A percentile compares a stretch with the other conserved stretches of the same genome.
Conservation (phyloP, 2,113 vertebrate genomes). For the Gobio gobio region DNA sequence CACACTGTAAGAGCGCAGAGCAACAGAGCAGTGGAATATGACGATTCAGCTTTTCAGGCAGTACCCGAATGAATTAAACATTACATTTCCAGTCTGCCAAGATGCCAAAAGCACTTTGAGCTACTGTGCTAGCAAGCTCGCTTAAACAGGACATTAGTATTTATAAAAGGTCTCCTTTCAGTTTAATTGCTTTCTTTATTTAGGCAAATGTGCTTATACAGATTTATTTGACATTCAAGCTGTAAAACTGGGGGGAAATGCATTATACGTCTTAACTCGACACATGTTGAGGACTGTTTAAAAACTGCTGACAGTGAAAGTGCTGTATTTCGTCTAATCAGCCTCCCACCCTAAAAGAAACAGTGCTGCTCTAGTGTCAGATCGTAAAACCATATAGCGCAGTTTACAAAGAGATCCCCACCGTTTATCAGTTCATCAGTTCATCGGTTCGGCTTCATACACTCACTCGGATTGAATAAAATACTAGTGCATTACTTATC, state of each 20-base stretch:
- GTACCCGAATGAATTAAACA: constrained; percentile 49
- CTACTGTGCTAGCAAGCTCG: constrained; percentile 15
- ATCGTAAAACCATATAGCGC: constrained; percentile 11
- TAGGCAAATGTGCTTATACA: constrained; percentile 35
- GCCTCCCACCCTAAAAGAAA: neutral
- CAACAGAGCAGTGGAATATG: constrained; percentile 7
- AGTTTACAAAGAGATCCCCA: neutral
- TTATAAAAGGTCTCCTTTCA: constrained; percentile 42
- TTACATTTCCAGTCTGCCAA: constrained; percentile 30
- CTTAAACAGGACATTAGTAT: constrained; percentile 40
- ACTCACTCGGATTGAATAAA: neutral
- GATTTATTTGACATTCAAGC: constrained; percentile 42
- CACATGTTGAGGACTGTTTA: constrained; percentile 10
- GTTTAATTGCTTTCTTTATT: constrained; percentile 45
- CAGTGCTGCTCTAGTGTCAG: neutral
- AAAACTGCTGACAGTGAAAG: constrained; percentile 18
- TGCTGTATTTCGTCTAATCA: constrained; percentile 15
- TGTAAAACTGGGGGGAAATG: constrained; percentile 18
- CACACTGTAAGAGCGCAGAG: neutral
- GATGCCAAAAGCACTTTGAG: constrained; percentile 31
- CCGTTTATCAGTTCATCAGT: constrained; percentile 3
- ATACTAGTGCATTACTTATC: neutral
- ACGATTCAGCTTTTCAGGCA: constrained; percentile 38
- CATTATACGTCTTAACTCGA: constrained; percentile 23
- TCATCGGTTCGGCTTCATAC: neutral